Conservation (phyloP, 2,113 vertebrate genomes). For the Poecile atricapillus region DNA sequence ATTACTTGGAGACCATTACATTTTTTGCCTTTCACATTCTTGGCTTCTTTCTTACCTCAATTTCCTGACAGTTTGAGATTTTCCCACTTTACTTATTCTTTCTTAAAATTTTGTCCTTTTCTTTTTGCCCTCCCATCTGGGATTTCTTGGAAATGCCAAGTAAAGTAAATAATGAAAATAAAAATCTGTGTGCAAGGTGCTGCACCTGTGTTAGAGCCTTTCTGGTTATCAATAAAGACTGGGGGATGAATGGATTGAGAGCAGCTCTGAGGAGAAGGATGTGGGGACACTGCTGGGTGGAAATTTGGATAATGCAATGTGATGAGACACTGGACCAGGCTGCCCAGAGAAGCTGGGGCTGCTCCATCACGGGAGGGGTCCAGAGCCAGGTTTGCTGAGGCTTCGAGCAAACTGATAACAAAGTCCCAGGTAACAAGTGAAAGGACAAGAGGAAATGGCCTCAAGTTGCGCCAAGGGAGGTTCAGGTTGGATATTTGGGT, state of each 20-base stretch:
- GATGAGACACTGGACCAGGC: not conserved
- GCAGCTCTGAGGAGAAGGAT: not conserved
- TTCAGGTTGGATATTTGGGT: not conserved
- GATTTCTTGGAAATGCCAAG: not conserved
- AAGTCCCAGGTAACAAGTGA: too few relatives aligned
- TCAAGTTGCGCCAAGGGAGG: not conserved
- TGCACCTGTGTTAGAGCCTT: too few relatives aligned
- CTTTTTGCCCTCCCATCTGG: not conserved
- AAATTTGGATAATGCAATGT: not conserved
- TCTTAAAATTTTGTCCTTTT: not conserved
- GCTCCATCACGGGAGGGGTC: accelerated
- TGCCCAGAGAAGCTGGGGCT: not conserved
- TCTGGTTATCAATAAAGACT: accelerated
- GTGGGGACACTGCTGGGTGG: accelerated
- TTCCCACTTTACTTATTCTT: not conserved
- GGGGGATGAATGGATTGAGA: not conserved
- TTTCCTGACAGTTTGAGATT: not conserved
- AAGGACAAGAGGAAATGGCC: not conserved
- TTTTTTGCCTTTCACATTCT: not conserved
- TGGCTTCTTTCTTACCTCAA: not conserved
- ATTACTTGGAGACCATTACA: not conserved
- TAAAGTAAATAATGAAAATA: not conserved
- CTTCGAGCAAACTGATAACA: not conserved
- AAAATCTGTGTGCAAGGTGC: not conserved
- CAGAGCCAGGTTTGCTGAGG: not conserved